Percentiles rank a stretch among this genome's conserved stretches.
phyloP scores from a whole-genome alignment of 1,140 invertebrate species.

The Drosophila pseudoobscura region DNA sequence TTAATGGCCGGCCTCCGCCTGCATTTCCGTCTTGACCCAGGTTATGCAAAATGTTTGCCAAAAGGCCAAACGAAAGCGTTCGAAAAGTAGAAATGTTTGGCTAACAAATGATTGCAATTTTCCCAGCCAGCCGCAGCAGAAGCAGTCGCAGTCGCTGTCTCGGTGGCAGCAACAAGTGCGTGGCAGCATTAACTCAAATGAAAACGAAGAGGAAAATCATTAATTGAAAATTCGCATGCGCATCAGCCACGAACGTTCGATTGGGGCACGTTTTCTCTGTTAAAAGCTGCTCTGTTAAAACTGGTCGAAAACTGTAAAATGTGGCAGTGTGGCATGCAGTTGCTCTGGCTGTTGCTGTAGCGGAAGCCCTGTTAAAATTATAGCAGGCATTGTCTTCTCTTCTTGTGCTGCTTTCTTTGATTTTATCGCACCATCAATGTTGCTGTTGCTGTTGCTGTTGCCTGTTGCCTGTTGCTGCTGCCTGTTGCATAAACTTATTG shows the following conservation, averaged over 20 bases:
- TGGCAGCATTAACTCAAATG: conserved; percentile 63
- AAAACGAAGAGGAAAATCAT: conserved; percentile 41
- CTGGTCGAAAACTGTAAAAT: conserved; percentile 47
- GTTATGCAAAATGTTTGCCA: conserved; percentile 78
- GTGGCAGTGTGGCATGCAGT: not conserved
- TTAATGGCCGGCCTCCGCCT: conserved; percentile 71
- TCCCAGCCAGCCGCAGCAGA: conserved; percentile 19
- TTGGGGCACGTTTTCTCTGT: conserved; percentile 14
- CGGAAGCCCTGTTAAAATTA: conserved; percentile 57
- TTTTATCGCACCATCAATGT: conserved; percentile 65
- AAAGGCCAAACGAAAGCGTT: conserved; percentile 78
- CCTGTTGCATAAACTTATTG: conserved; percentile 78
- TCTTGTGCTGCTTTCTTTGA: conserved; percentile 51
- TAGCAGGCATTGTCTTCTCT: conserved; percentile 66
- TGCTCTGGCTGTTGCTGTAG: conserved; percentile 29
- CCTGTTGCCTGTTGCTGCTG: not conserved
- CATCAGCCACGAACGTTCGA: not conserved
- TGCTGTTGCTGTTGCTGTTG: not conserved
- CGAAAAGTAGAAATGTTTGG: conserved; percentile 72
- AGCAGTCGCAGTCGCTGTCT: not conserved
- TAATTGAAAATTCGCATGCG: conserved; percentile 61
- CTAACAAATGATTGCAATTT: conserved; percentile 78
- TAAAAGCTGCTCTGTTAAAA: conserved; percentile 40
- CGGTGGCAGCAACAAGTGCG: conserved; percentile 47
- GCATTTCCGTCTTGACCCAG: conserved; percentile 79